These are phyloP conservation scores for Pantherophis vulpinus DNA, from an alignment of 2,797 vertebrate genomes.

Conservation along the genomic window DNA sequence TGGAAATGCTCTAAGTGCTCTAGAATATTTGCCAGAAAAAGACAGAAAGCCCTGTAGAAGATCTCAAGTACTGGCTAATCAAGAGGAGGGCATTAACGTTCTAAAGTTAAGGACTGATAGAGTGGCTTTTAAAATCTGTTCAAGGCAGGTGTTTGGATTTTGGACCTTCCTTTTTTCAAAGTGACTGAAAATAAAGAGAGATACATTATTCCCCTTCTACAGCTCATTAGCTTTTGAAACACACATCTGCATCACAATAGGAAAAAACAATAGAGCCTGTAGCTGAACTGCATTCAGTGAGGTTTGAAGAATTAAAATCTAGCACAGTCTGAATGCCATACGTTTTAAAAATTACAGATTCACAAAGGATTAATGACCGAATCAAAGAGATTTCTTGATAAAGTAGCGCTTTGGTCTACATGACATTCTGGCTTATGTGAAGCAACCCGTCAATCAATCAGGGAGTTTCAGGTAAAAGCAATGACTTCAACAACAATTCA, in stretches of 20 bases:
- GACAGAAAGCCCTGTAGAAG: neutral
- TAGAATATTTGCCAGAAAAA: neutral
- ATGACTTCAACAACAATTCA: constrained; percentile 18
- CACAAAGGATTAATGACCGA: neutral
- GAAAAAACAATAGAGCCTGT: neutral
- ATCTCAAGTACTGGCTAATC: neutral
- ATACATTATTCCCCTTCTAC: neutral
- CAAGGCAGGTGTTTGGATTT: neutral
- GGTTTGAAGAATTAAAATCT: neutral
- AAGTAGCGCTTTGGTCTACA: neutral
- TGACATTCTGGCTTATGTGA: constrained; percentile 11
- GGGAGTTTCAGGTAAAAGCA: constrained; percentile 7
- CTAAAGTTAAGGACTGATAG: constrained; percentile 10
- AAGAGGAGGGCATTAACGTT: neutral
- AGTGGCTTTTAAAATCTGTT: constrained; percentile 13
- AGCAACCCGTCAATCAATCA: constrained; percentile 20
- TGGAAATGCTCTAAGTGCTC: neutral
- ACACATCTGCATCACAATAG: fast-evolving
- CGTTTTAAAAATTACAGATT: neutral
- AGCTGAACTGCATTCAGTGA: neutral
- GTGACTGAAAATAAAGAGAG: constrained; percentile 11
- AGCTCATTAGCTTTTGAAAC: neutral
- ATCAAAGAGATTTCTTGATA: neutral
- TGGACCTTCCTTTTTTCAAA: constrained; percentile 8
- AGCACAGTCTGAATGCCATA: constrained; percentile 1